These are phyloP conservation scores for Nannobrachium achirus DNA, from an alignment of 2,113 vertebrate species.

Conservation along the genomic window DNA sequence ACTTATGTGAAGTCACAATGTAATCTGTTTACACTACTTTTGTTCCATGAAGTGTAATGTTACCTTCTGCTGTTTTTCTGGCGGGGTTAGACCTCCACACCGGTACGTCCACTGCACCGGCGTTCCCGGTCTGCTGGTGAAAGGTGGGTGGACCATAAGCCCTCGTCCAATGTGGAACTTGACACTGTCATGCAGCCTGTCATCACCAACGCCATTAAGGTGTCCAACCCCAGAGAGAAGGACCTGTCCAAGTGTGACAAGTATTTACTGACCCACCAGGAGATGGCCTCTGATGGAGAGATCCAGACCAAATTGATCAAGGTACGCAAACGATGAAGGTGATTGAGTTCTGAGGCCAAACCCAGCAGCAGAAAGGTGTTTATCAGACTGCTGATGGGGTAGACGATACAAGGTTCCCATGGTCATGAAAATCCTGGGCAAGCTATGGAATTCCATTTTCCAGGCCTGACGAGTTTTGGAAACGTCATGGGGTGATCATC, in stretches of 20 bases:
- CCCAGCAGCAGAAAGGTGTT: too few relatives aligned
- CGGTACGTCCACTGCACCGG: conserved; percentile 82
- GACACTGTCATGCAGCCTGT: conserved; percentile 93
- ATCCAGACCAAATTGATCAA: conserved; percentile 95
- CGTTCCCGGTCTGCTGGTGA: conserved; percentile 91
- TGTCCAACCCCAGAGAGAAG: conserved; percentile 86
- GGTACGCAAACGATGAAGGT: conserved; percentile 76
- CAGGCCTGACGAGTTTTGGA: too few relatives aligned
- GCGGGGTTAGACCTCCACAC: conserved; percentile 77
- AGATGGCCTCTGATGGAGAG: conserved; percentile 94
- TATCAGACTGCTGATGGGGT: too few relatives aligned
- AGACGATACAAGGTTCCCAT: too few relatives aligned
- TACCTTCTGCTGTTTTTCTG: background rate
- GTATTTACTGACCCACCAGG: conserved; percentile 97
- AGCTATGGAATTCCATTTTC: too few relatives aligned
- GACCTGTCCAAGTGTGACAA: conserved; percentile 92
- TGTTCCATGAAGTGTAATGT: background rate
- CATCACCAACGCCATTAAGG: conserved; percentile 89
- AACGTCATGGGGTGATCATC: too few relatives aligned
- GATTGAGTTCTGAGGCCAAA: too few relatives aligned
- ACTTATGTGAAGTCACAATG: too few relatives aligned
- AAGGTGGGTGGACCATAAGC: conserved; percentile 96
- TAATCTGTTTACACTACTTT: too few relatives aligned
- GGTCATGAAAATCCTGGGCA: too few relatives aligned
- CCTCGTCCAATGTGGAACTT: conserved; percentile 85